Percentiles rank a stretch among this genome's conserved stretches.
These are phyloP conservation scores for Halcyon senegalensis DNA, from an alignment of 2,113 vertebrate genomes.

Conservation along the genomic window DNA sequence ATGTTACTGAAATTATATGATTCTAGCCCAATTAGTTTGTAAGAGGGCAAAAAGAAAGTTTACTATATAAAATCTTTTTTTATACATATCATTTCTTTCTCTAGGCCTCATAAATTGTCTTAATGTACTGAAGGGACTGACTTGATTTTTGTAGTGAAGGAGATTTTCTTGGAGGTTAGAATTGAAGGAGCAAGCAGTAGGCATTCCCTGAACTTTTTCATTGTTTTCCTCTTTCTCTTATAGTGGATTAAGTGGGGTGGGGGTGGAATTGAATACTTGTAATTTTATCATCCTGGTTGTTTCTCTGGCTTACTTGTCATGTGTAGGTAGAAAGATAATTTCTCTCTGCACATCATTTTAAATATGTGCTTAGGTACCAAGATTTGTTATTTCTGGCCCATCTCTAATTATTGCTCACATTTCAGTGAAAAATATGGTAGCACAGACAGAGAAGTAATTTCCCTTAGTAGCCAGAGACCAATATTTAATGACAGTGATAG, in stretches of 20 bases:
- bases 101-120: neutral
- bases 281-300: neutral
- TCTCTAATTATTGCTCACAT: neutral
- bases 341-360: neutral
- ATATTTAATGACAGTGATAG: neutral
- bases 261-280: neutral
- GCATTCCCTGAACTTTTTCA: constrained; percentile 29
- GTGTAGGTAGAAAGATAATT: neutral
- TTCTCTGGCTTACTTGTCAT: neutral
- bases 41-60: neutral
- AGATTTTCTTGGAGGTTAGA: constrained; percentile 79
- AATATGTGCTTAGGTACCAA: neutral
- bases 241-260: rapidly evolving
- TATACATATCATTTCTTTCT: neutral
- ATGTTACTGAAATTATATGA: neutral
- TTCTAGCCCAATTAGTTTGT: neutral
- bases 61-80: neutral
- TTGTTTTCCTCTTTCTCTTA: neutral
- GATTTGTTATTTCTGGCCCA: neutral
- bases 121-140: neutral
- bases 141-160: constrained; percentile 74
- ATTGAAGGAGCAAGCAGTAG: constrained; percentile 79
- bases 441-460: neutral
- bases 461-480: neutral
- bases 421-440: neutral